Conservation (phyloP, 2,113 vertebrate species). For the Protobothrops flavoviridis region DNA sequence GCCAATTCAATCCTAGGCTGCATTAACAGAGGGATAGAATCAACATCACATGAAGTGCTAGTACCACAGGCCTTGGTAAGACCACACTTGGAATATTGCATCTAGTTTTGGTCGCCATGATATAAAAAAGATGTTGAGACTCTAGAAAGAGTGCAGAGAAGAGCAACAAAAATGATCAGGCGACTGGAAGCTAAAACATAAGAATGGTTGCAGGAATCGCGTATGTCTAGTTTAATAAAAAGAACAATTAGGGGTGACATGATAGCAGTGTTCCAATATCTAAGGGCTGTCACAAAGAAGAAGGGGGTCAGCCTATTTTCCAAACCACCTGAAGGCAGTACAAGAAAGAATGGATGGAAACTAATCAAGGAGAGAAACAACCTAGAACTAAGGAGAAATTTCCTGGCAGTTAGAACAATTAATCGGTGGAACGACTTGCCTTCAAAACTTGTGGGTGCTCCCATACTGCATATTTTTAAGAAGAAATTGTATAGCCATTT, state of each 20-base stretch:
- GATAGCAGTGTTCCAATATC: no score
- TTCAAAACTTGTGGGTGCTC: background rate
- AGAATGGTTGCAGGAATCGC: no score
- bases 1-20: background rate
- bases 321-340: no score
- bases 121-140: no score
- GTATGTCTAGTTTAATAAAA: no score
- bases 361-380: no score
- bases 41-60: background rate
- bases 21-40: background rate
- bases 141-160: no score
- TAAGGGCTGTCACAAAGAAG: no score
- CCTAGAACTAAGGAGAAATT: no score
- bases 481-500: background rate
- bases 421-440: background rate
- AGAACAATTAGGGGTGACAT: no score
- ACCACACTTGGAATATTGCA: background rate
- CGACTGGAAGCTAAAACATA: background rate
- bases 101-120: background rate
- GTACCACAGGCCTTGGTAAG: background rate
- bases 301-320: no score
- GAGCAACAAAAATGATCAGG: background rate
- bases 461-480: background rate
- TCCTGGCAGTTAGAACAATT: background rate
- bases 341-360: no score